Evolutionary conservation across 2,797 vertebrate species (phyloP), one percentile per base, ranked within the genome.

Genomic region (Danio aesculapii): DNA sequence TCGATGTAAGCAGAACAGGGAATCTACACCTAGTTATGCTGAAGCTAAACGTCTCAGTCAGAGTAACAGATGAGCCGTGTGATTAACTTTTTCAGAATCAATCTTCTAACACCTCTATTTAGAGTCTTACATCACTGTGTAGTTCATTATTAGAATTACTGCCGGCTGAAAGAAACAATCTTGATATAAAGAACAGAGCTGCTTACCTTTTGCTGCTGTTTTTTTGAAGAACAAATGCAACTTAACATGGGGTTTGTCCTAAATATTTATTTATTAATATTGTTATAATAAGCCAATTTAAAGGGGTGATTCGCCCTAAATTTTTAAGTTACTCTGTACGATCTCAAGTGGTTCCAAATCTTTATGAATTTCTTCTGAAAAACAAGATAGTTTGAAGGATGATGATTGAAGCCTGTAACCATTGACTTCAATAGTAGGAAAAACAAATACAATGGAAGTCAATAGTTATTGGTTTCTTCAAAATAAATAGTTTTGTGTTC

Each of bases 21-120:
- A 66, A 64, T 19, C n/a, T 62, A 62, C 61, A 72, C 64, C 57
- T 59, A 70, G 79, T 49, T 70, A 50, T 59, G 64, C 59, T 74
- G 11, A 84, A 75, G 57, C 19, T n/a, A 70, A 68, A 80, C n/a
- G 46, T 76, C 59, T 63, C 66, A 30, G 43, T 64, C 53, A 14
- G 21, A 62, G 58, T 70, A 75, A 75, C 74, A 75, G 68, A 75
- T 71, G 61, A 57, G 7, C 9, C 13, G 16, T 43, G 47, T 58
- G 53, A 41, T 81, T 74, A 57, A 30, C 68, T 16, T 55, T 43
- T 21, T 21, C 50, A 43, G 52, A 49, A n/a, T 46, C 19, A 16
- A 21, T 73, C 41, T 13, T 61, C 46, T 50, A 41, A 52, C 57
- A 70, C 46, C 67, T 61, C 46, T 8, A 41, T 61, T 69, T 43